Conservation (phyloP, 2,797 vertebrate genomes). For the Pteropus rufus region DNA sequence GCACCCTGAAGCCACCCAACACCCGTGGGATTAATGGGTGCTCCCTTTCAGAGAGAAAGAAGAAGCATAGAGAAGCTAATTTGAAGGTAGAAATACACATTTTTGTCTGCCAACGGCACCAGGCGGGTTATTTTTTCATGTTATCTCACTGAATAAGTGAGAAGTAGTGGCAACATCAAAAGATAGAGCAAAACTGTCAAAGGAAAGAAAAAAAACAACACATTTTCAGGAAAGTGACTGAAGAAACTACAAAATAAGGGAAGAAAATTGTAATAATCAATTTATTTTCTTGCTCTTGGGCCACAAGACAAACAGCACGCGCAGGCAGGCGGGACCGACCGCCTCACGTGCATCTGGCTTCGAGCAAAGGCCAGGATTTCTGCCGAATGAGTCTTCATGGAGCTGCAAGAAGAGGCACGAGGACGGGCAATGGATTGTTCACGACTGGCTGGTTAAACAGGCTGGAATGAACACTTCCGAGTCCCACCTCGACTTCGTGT, state of each 20-base stretch:
- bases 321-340: no score
- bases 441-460: neutral
- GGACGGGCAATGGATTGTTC: conserved; percentile 30
- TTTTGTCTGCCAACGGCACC: neutral
- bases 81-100: neutral
- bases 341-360: no score
- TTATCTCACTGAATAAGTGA: neutral
- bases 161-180: neutral
- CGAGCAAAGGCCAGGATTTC: no score
- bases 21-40: neutral
- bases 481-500: neutral
- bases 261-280: neutral
- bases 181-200: neutral
- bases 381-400: neutral
- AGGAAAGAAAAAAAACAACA: neutral
- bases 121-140: neutral
- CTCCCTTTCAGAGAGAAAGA: neutral
- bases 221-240: neutral
- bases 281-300: neutral
- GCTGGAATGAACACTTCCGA: neutral
- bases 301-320: no score
- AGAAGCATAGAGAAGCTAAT: neutral
- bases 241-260: neutral
- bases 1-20: neutral
- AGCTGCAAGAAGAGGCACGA: neutral